These are phyloP conservation scores for Harpagifer antarcticus DNA, from an alignment of 2,797 vertebrate species.

Conservation along the genomic window DNA sequence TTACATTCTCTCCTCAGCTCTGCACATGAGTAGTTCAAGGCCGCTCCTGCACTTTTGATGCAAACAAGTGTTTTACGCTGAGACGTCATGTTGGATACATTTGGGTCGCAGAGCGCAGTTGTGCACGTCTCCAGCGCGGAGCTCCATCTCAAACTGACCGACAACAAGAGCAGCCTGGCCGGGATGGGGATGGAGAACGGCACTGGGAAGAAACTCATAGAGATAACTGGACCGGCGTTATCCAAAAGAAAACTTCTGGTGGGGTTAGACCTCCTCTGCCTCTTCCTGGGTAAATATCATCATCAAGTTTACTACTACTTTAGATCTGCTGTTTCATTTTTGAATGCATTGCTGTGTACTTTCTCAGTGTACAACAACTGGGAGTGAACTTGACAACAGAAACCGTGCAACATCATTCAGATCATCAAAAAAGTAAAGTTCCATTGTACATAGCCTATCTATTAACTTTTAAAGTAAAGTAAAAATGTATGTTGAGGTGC, in stretches of 20 bases:
- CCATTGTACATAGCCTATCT: background rate
- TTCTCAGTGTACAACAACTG: background rate
- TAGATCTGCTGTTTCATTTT: background rate
- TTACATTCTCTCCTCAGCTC: background rate
- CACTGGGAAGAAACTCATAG: conserved; percentile 58
- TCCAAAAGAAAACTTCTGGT: conserved; percentile 77
- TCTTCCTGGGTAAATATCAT: conserved; percentile 71
- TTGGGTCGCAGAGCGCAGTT: conserved; percentile 43
- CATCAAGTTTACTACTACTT: too few species aligned
- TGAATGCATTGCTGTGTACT: background rate
- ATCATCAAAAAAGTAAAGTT: background rate
- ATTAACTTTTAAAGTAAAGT: too few species aligned
- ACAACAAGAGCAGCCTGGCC: conserved; percentile 37
- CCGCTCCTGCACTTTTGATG: conserved; percentile 28
- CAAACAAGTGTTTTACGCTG: conserved; percentile 2
- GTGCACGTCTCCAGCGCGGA: conserved; percentile 47
- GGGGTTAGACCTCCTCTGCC: conserved; percentile 77
- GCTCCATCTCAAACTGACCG: conserved; percentile 65
- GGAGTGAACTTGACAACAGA: background rate
- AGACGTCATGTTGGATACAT: conserved; percentile 70
- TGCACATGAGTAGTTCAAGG: conserved; percentile 12
- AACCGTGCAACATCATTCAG: background rate
- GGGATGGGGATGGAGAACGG: conserved; percentile 65
- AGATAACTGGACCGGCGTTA: conserved; percentile 59
- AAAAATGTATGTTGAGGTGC: background rate